A percentile compares a stretch with the other conserved stretches of the same genome.
phyloP scores from a whole-genome alignment of 2,888 invertebrate species.

The Nemotelus nigrinus region DNA sequence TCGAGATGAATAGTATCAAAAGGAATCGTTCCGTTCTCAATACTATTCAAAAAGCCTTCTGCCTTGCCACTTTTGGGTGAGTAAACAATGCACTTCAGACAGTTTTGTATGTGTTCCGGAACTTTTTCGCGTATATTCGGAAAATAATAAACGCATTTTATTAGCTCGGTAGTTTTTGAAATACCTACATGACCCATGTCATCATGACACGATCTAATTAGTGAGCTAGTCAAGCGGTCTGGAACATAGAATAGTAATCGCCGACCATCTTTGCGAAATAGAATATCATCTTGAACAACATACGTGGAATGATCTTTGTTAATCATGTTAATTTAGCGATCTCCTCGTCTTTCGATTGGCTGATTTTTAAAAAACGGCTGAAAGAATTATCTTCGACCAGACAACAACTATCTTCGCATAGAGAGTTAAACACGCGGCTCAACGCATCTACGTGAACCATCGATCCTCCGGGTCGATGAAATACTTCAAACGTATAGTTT shows the following conservation, averaged over 20 bases:
- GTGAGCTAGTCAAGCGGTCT: slow-evolving; percentile 43
- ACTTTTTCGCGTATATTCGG: slow-evolving; percentile 57
- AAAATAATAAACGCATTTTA: slow-evolving; percentile 59
- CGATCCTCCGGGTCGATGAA: slow-evolving; percentile 42
- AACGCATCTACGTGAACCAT: background rate
- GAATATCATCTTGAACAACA: slow-evolving; percentile 25
- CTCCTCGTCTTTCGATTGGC: slow-evolving; percentile 5
- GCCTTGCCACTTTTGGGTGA: slow-evolving; percentile 55
- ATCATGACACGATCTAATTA: slow-evolving; percentile 48
- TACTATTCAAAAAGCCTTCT: slow-evolving; percentile 59
- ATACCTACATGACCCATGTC: slow-evolving; percentile 48
- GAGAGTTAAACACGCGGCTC: too few species aligned
- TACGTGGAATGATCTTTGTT: slow-evolving; percentile 10
- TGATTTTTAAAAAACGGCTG: background rate
- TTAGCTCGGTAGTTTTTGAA: slow-evolving; percentile 41
- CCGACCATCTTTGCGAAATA: slow-evolving; percentile 19
- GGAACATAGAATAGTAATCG: slow-evolving; percentile 48
- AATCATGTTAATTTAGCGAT: background rate
- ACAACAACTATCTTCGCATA: background rate
- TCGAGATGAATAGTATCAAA: slow-evolving; percentile 63
- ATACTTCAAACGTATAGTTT: slow-evolving; percentile 39
- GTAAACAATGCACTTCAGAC: slow-evolving; percentile 59
- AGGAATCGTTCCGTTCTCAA: slow-evolving; percentile 59
- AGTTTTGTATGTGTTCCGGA: slow-evolving; percentile 60
- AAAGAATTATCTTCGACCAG: slow-evolving; percentile 8